Evolutionary conservation across 2,797 vertebrate species (phyloP).

Genomic region (Cichlasoma orientale): DNA sequence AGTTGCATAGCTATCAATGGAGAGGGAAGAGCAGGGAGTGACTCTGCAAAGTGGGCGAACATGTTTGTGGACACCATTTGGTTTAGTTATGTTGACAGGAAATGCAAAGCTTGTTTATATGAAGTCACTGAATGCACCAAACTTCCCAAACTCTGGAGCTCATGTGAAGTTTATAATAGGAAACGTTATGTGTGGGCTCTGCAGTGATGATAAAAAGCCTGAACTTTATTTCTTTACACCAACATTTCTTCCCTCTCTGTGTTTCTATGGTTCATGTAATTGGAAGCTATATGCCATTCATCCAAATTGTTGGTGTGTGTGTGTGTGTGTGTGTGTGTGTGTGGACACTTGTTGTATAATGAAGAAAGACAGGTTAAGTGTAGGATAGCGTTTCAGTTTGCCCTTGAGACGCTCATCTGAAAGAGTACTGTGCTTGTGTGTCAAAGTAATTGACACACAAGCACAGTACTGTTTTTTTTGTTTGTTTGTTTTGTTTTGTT

Average conservation of each 20-base stretch:
- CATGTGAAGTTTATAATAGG: not conserved
- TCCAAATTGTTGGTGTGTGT: slow-evolving; percentile 42
- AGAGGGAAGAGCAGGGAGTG: slow-evolving; percentile 10
- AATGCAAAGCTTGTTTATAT: not conserved
- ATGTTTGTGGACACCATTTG: slow-evolving; percentile 8
- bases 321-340: slow-evolving; percentile 8
- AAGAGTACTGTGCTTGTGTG: slow-evolving; percentile 67
- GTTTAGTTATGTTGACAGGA: slow-evolving; percentile 26
- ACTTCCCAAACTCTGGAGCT: not conserved
- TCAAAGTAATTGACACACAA: slow-evolving; percentile 77
- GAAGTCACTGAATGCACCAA: not conserved
- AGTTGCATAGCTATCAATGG: slow-evolving; percentile 34
- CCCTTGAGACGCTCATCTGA: slow-evolving; percentile 69
- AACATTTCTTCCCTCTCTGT: not conserved
- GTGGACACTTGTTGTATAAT: slow-evolving; percentile 57
- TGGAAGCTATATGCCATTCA: slow-evolving; percentile 42
- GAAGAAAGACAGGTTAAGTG: slow-evolving; percentile 73
- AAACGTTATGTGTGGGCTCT: not conserved
- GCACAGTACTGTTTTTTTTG: too few relatives aligned
- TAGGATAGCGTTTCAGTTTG: slow-evolving; percentile 70
- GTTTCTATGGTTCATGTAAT: slow-evolving; percentile 39
- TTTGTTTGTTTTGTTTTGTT: slow-evolving; percentile 37
- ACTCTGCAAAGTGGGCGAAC: not conserved
- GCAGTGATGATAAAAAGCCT: not conserved
- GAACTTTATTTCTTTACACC: not conserved